phyloP scores from a whole-genome alignment of 2,113 vertebrate species.

The Hippocampus barbouri region DNA sequence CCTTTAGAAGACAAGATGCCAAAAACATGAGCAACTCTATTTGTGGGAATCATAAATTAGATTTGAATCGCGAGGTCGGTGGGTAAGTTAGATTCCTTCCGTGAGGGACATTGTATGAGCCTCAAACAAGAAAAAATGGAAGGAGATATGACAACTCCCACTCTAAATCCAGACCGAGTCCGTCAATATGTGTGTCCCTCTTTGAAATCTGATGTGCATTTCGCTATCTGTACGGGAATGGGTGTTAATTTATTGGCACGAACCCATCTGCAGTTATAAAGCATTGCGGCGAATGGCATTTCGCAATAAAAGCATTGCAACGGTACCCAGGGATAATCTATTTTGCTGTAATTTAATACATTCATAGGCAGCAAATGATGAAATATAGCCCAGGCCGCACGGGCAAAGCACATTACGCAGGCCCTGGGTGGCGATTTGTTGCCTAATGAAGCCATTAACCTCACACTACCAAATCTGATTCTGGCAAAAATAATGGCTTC shows the following conservation, averaged over 20 bases:
- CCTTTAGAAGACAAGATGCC: too few species aligned
- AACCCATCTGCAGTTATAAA: conserved; percentile 46
- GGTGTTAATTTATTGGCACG: conserved; percentile 40
- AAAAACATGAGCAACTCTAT: too few species aligned
- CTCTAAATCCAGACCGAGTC: not conserved
- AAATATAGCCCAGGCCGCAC: conserved; percentile 57
- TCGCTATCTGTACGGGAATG: conserved; percentile 1
- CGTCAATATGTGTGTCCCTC: not conserved
- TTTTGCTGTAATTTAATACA: conserved; percentile 66
- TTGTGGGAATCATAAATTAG: too few species aligned
- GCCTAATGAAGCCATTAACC: conserved; percentile 76
- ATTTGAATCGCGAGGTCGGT: too few species aligned
- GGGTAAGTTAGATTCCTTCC: too few species aligned
- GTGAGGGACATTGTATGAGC: too few species aligned
- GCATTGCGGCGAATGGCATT: conserved; percentile 47
- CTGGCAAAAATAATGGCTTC: conserved; percentile 66
- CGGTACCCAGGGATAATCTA: conserved; percentile 59
- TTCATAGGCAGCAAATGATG: conserved; percentile 66
- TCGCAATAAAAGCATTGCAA: conserved; percentile 55
- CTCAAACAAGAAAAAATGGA: not conserved
- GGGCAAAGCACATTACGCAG: conserved; percentile 49
- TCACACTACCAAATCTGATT: conserved; percentile 70
- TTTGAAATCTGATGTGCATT: not conserved
- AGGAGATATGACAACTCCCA: not conserved
- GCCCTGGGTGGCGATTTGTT: conserved; percentile 64